Evolutionary conservation across 2,113 vertebrate genomes (phyloP).

Genomic region (Hippoglossus stenolepis): DNA sequence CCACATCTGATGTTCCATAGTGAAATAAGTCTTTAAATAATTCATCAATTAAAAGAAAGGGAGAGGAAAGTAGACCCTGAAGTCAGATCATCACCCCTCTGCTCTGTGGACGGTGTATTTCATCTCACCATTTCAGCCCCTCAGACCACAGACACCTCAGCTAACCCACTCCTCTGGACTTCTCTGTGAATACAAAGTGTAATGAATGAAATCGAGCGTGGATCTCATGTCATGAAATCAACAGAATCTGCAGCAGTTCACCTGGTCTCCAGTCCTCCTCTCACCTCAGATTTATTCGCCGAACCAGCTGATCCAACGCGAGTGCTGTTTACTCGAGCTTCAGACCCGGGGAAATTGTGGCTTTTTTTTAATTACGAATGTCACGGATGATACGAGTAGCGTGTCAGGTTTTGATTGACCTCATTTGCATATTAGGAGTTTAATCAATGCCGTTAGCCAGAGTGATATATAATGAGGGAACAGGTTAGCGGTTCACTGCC

Average conservation of each 20-base stretch:
- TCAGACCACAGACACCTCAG: constrained; percentile 19
- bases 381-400: constrained; percentile 31
- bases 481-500: constrained; percentile 30
- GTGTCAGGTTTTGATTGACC: constrained; percentile 42
- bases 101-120: constrained; percentile 57
- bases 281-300: constrained; percentile 48
- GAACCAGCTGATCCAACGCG: constrained; percentile 52
- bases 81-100: constrained; percentile 40
- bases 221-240: constrained; percentile 35
- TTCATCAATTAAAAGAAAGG: constrained; percentile 1
- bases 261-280: constrained; percentile 44
- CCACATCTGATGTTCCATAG: not conserved
- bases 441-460: constrained; percentile 23
- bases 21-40: constrained; percentile 21
- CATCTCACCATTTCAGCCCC: constrained; percentile 37
- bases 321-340: constrained; percentile 12
- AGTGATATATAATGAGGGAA: constrained; percentile 41
- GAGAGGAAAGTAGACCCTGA: constrained; percentile 11
- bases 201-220: constrained; percentile 41
- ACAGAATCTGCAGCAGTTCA: constrained; percentile 45
- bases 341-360: constrained; percentile 32
- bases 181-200: constrained; percentile 57
- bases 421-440: constrained; percentile 54
- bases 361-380: constrained; percentile 55
- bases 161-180: constrained; percentile 15